These are phyloP conservation scores for Latheticus oryzae DNA, from an alignment of 2,888 invertebrate genomes.

Conservation along the genomic window DNA sequence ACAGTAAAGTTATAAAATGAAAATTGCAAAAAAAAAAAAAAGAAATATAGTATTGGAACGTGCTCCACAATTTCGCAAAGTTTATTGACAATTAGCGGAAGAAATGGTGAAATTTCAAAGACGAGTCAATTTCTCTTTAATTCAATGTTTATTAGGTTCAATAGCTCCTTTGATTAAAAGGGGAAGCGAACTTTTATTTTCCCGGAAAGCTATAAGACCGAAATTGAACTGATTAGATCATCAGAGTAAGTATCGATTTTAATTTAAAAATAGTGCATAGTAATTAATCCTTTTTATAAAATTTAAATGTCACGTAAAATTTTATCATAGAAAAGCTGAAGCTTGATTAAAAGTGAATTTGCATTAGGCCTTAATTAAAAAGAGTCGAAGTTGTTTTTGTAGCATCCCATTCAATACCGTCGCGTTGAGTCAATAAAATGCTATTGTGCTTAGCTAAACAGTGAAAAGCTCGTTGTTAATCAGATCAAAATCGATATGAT, in stretches of 20 bases:
- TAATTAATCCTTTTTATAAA: constrained; percentile 17
- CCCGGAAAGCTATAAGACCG: constrained; percentile 42
- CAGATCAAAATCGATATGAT: constrained; percentile 36
- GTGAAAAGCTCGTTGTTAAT: constrained; percentile 27
- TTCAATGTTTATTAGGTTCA: constrained; percentile 59
- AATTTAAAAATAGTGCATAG: constrained; percentile 35
- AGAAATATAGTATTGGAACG: constrained; percentile 30
- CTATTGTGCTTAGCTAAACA: constrained; percentile 32
- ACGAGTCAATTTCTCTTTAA: constrained; percentile 55
- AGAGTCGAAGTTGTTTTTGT: constrained; percentile 29
- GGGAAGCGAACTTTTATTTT: constrained; percentile 56
- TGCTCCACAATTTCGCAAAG: constrained; percentile 46
- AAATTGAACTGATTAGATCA: constrained; percentile 43
- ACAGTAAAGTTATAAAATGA: constrained; percentile 1
- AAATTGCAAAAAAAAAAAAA: constrained; percentile 29
- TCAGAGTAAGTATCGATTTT: constrained; percentile 33
- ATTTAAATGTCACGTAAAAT: constrained; percentile 12
- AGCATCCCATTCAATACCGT: constrained; percentile 30
- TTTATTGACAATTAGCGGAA: constrained; percentile 55
- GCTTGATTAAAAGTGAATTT: constrained; percentile 30
- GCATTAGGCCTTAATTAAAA: constrained; percentile 41
- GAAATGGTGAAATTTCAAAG: constrained; percentile 56
- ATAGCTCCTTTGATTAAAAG: constrained; percentile 59
- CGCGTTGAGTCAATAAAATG: constrained; percentile 38
- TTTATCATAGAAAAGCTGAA: constrained; percentile 18